These are phyloP conservation scores for Notarius quadriscutis DNA, from an alignment of 2,113 vertebrate genomes.

Conservation along the genomic window DNA sequence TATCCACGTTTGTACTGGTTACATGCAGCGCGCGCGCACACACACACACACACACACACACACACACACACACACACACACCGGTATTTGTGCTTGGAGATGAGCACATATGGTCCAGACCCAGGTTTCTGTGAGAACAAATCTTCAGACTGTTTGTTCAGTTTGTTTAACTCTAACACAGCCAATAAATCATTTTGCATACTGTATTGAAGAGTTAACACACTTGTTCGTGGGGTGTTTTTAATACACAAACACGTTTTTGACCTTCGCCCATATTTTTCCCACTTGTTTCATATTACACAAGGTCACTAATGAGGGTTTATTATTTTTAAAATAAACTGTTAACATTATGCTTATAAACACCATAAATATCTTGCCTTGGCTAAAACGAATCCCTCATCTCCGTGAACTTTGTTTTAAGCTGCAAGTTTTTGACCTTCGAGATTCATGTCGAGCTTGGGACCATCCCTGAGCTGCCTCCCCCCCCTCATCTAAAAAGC, in stretches of 20 bases:
- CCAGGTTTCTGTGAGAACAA: conserved; percentile 53
- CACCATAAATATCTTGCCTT: background rate
- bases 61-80: background rate
- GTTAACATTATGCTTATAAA: background rate
- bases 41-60: too few relatives aligned
- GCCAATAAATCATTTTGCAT: conserved; percentile 8
- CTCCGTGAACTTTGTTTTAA: background rate
- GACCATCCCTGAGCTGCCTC: background rate
- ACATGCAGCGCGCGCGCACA: background rate
- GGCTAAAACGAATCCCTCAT: background rate
- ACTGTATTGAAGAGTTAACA: background rate
- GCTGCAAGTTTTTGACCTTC: background rate
- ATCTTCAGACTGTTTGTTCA: conserved; percentile 11
- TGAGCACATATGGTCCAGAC: background rate
- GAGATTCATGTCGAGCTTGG: background rate
- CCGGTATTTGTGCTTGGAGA: background rate
- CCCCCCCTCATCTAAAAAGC: background rate
- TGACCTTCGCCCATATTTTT: conserved; percentile 41
- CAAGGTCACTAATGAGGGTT: conserved; percentile 53
- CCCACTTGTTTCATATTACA: conserved; percentile 39
- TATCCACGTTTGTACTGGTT: background rate
- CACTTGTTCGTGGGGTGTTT: background rate
- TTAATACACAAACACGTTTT: background rate
- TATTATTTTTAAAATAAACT: background rate
- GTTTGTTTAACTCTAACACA: conserved; percentile 56